These are phyloP conservation scores for Epinephelus awoara DNA, from an alignment of 2,797 vertebrate genomes.

Conservation along the genomic window DNA sequence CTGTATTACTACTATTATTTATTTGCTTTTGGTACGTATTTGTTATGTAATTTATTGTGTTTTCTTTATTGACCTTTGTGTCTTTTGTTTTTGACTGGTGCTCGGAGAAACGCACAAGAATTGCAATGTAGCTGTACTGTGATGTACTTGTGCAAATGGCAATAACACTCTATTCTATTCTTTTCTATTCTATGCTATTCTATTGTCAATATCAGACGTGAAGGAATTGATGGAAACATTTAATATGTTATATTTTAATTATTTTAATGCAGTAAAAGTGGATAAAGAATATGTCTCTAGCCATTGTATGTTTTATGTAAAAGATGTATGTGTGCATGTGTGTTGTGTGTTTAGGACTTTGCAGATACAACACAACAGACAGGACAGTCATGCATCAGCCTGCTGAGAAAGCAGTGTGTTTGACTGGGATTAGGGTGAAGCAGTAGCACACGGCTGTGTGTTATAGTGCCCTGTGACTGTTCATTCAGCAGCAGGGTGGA, in stretches of 20 bases:
- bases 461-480: slow-evolving; percentile 12
- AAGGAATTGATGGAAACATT: not conserved
- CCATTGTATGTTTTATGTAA: not conserved
- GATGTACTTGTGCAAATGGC: too few relatives aligned
- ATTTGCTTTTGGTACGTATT: too few relatives aligned
- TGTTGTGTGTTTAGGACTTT: slow-evolving; percentile 37
- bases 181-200: too few relatives aligned
- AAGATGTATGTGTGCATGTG: not conserved
- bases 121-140: too few relatives aligned
- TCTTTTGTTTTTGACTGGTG: too few relatives aligned
- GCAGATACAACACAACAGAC: slow-evolving; percentile 59
- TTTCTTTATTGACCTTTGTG: too few relatives aligned
- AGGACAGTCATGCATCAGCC: slow-evolving; percentile 51
- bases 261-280: not conserved
- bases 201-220: too few relatives aligned
- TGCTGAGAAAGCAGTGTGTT: slow-evolving; percentile 70
- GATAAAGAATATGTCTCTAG: not conserved
- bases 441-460: slow-evolving; percentile 31
- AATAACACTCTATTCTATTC: too few relatives aligned
- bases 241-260: not conserved
- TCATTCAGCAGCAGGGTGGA: slow-evolving; percentile 37
- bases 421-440: slow-evolving; percentile 55
- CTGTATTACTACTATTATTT: too few relatives aligned
- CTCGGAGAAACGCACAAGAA: too few relatives aligned
- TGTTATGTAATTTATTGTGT: too few relatives aligned